A percentile compares a stretch with the other conserved stretches of the same genome.
Conservation (phyloP, 2,113 vertebrate genomes). For the cat (Felis catus) region F.catus_Fca126_mat1.0 CM031428.1:39720501-39721000, state of each 20-base stretch:
- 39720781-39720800: constrained; percentile 96
- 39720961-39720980: background rate
- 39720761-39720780: constrained; percentile 96
- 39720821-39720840: constrained; percentile 98
- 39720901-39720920: background rate
- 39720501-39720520: background rate
- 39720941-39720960: no score
- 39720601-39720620: background rate
- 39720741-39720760: constrained; percentile 91
- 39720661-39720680: no score
- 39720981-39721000: background rate
- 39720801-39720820: constrained; percentile 96
- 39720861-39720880: constrained; percentile 83
- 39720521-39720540: background rate
- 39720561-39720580: background rate
- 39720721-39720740: constrained; percentile 84
- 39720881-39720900: background rate
- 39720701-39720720: no score
- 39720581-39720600: no score
- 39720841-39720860: constrained; percentile 93
- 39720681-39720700: no score
- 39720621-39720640: rapidly evolving
- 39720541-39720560: no score
- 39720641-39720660: background rate
- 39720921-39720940: background rate